Conservation (phyloP, 2,888 invertebrate species). For the Elaeidobius kamerunicus region DNA sequence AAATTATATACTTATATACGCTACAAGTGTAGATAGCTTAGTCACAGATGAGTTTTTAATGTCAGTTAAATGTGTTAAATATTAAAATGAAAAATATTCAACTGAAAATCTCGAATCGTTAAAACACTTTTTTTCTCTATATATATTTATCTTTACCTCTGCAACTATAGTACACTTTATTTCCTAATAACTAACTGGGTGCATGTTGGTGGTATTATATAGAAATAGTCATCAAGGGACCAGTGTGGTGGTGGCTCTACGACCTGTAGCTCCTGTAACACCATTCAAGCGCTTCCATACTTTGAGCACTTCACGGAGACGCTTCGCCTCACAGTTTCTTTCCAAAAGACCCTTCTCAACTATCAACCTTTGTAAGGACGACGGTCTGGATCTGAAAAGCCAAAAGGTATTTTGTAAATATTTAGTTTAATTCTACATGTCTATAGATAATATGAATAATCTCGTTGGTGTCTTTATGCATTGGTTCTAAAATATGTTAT, state of each 20-base stretch:
- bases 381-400: conserved; percentile 9
- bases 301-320: conserved; percentile 41
- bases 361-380: conserved; percentile 13
- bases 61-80: not conserved
- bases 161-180: not conserved
- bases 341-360: conserved; percentile 42
- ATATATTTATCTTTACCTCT: not conserved
- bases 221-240: conserved; percentile 47
- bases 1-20: not conserved
- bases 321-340: conserved; percentile 43
- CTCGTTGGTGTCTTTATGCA: too few species aligned
- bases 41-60: not conserved
- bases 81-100: not conserved
- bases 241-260: conserved; percentile 47
- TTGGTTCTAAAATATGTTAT: too few species aligned
- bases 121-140: too few species aligned
- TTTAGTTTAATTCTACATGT: conserved; percentile 4
- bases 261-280: conserved; percentile 35
- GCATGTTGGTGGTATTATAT: conserved; percentile 42
- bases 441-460: too few species aligned
- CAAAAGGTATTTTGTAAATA: conserved; percentile 13
- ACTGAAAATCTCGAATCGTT: too few species aligned
- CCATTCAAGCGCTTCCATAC: conserved; percentile 48
- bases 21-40: not conserved
- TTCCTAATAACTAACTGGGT: conserved; percentile 36